Evolutionary conservation across 2,113 vertebrate genomes (phyloP).

Genomic region (Crotalus viridis): DNA sequence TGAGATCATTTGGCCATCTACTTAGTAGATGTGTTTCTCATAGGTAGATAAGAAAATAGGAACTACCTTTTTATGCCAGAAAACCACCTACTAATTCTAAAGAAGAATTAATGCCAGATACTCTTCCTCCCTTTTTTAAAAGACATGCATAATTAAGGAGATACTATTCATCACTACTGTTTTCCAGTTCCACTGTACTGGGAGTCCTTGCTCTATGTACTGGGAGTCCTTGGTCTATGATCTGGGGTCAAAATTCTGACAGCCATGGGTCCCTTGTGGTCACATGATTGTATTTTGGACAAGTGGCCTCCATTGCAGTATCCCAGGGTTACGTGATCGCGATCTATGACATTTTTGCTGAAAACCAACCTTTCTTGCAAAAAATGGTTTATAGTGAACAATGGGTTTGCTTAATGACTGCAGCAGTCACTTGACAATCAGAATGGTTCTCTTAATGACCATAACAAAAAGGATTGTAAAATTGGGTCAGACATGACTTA

Average conservation of each 20-base stretch:
- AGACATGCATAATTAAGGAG: neutral
- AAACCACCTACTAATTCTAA: neutral
- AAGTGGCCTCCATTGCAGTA: neutral
- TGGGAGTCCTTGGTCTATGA: neutral
- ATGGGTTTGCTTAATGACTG: no score
- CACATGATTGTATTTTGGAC: neutral
- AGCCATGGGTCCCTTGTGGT: neutral
- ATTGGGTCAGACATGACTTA: neutral
- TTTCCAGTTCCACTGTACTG: neutral
- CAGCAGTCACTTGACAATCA: neutral
- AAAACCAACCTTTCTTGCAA: neutral
- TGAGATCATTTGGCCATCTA: neutral
- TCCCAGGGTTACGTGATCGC: neutral
- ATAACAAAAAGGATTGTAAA: neutral
- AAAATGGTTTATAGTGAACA: neutral
- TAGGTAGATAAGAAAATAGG: neutral
- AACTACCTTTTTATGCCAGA: neutral
- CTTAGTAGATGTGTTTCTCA: neutral
- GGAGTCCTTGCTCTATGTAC: neutral
- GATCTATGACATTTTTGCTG: neutral
- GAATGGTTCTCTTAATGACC: neutral
- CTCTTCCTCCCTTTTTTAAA: neutral
- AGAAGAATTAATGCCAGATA: no score
- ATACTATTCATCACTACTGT: neutral
- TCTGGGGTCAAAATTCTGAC: neutral